A percentile compares a stretch with the other conserved stretches of the same genome.
These are phyloP conservation scores for Meloidogyne floridensis DNA, from an alignment of 1,140 invertebrate genomes.

Conservation along the genomic window DNA sequence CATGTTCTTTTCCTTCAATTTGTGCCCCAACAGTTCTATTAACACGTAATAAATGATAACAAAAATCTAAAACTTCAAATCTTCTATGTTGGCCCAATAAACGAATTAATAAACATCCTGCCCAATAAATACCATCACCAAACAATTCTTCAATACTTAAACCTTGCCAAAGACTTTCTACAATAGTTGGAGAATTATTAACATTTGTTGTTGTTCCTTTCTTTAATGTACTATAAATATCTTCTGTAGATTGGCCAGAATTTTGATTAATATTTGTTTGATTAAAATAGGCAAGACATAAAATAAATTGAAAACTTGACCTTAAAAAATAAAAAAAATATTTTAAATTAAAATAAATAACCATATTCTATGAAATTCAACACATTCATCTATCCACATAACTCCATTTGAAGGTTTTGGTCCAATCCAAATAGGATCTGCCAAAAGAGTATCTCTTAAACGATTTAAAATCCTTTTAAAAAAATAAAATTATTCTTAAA, in stretches of 20 bases:
- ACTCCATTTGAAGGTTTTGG: slow-evolving; percentile 81
- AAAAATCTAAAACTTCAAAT: slow-evolving; percentile 97
- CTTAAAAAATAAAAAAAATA: not conserved
- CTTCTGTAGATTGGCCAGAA: slow-evolving; percentile 12
- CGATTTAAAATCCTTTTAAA: slow-evolving; percentile 66
- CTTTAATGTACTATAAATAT: slow-evolving; percentile 29
- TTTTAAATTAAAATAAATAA: not conserved
- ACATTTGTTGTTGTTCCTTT: not conserved
- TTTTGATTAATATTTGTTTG: slow-evolving; percentile 11
- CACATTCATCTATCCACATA: slow-evolving; percentile 93
- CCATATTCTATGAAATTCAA: slow-evolving; percentile 95
- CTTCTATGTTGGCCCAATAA: slow-evolving; percentile 89
- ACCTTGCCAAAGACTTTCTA: slow-evolving; percentile 14
- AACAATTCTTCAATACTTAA: slow-evolving; percentile 81
- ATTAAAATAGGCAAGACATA: slow-evolving; percentile 76
- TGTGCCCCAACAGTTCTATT: slow-evolving; percentile 79
- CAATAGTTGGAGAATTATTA: not conserved
- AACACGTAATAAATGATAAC: slow-evolving; percentile 93
- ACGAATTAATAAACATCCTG: slow-evolving; percentile 96
- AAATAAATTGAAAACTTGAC: slow-evolving; percentile 97
- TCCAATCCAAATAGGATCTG: slow-evolving; percentile 81
- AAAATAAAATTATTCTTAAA: slow-evolving; percentile 66
- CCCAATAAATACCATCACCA: slow-evolving; percentile 98
- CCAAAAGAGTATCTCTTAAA: slow-evolving; percentile 73
- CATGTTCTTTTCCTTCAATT: slow-evolving; percentile 82